Base-by-base conservation (phyloP, 2,797 vertebrate genomes). In the Phoxinus dragarum region DNA sequence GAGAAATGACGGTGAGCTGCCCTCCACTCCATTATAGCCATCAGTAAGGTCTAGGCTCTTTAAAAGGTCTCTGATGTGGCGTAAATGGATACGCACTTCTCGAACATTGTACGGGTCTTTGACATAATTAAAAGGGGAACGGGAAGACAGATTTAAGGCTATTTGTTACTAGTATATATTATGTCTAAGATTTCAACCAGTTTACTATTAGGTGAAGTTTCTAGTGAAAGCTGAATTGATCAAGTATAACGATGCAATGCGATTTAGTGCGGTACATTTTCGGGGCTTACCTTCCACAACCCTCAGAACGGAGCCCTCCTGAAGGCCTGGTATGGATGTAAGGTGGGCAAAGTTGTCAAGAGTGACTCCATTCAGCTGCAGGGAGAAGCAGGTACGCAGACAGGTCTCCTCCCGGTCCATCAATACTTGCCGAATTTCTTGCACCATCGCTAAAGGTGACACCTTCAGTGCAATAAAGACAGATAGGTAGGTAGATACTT, bases 391-490 rank as follows among this genome's bases (percentile, higher is more conserved):
- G 1, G 98, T 98, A 81, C 96, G 95, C 68, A 97, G 97, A 91
- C 98, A 98, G 2, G 97, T 98, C 82, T 97, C 94, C 89, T 99
- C 96, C 0, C 97, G 96, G 89, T 99, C 97, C 97, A 99, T 99
- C 87, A 99, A 89, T 82, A 98, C 96, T 78, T 99, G 98, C 90
- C 98, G 97, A 87, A 99, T 97, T 93, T 99, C 98, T 21, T 96
- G 96, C 34, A 98, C 97, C 95, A 98, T 95, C 92, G 98, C 97
- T 94, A 98, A 96, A n/a, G 96, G 95, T 14, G 97, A 97, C 7
- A 99, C 97, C 98, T 99, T 31, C 6, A 56, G 6, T 11, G 23
- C 67, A 71, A 64, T 10, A 72, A 56, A 71, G 27, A 40, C 16
- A 52, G 31, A 67, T 31, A 49, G 42, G 16, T 14, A 47, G 1